Evolutionary conservation across 2,888 invertebrate genomes (phyloP), one percentile per base, ranked within the genome.

Genomic region (Branchipolynoe longqiensis): DNA sequence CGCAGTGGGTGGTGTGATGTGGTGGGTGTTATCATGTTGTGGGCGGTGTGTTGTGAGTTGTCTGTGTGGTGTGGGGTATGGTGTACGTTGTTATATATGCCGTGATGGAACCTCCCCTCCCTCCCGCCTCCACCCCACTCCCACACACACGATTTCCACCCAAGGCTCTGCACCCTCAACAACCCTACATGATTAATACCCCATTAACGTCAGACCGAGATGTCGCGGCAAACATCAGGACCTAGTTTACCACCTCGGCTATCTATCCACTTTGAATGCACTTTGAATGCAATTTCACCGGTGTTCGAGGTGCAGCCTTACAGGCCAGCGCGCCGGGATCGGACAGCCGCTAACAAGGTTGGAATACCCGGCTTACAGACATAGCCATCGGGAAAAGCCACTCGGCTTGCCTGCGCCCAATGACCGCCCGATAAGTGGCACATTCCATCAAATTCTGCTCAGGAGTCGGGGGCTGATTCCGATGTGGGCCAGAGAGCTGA

Each of bases 391-490:
- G 48, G 78, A 78, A 78, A 78, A 78, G 54, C 78, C 48, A 8
- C 54, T 31, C 78, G n/a, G 78, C 54, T 78, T 54, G 31, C 78
- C 78, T 48, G 54, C 78, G 48, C 41, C 78, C 41, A 78, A 78
- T 78, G 78, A 48, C 48, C 25, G 48, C 48, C 48, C 41, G 41
- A 78, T 78, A 78, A 78, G 78, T 78, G 78, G 54, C 78, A 54
- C 78, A 78, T 78, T 78, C 78, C 78, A 78, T 78, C 78, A 78
- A 78, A 78, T 41, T 78, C 78, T 78, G 78, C 54, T 41, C 78
- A 78, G 78, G 78, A 78, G 54, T 33, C 28, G n/a, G 3, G 48
- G 25, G 48, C n/a, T 28, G 41, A 78, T n/a, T 48, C 78, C 33
- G 78, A 78, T 78, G 78, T 78, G 25, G 28, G 48, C 69, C 58